These are phyloP conservation scores for Numenius phaeopus DNA, from an alignment of 2,797 vertebrate genomes.

Conservation along the genomic window DNA sequence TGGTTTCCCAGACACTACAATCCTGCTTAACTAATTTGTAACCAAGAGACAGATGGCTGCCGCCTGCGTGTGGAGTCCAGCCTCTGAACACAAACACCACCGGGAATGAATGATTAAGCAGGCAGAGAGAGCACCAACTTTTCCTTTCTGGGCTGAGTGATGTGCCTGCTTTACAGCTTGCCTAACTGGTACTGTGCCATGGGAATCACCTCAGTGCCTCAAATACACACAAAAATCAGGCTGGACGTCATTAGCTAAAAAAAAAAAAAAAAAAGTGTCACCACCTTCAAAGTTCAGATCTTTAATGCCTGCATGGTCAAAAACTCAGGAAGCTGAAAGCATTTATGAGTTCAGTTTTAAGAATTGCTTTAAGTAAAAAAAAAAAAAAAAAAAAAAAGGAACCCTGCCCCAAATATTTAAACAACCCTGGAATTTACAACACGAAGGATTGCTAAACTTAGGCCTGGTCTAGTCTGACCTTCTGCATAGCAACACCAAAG, in stretches of 20 bases:
- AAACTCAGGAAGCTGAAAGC: neutral
- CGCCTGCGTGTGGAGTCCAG: neutral
- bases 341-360: constrained; percentile 41
- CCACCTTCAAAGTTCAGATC: neutral
- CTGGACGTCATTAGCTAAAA: neutral
- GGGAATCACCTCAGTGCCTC: neutral
- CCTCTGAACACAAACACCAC: constrained; percentile 7
- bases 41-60: constrained; percentile 63
- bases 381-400: neutral
- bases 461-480: constrained; percentile 29
- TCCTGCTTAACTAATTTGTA: constrained; percentile 68
- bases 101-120: constrained; percentile 38
- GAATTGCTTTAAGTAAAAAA: neutral
- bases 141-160: constrained; percentile 34
- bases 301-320: neutral
- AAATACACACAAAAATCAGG: neutral
- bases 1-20: constrained; percentile 55
- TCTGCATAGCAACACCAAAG: neutral
- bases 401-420: constrained; percentile 42
- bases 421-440: constrained; percentile 48
- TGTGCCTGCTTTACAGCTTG: neutral
- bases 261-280: neutral
- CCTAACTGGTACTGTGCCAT: neutral
- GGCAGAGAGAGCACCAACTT: constrained; percentile 11
- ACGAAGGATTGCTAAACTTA: constrained; percentile 33